Percentiles rank a stretch among this genome's conserved stretches.
These are phyloP conservation scores for Blera fallax DNA, from an alignment of 2,888 invertebrate species.

Conservation along the genomic window DNA sequence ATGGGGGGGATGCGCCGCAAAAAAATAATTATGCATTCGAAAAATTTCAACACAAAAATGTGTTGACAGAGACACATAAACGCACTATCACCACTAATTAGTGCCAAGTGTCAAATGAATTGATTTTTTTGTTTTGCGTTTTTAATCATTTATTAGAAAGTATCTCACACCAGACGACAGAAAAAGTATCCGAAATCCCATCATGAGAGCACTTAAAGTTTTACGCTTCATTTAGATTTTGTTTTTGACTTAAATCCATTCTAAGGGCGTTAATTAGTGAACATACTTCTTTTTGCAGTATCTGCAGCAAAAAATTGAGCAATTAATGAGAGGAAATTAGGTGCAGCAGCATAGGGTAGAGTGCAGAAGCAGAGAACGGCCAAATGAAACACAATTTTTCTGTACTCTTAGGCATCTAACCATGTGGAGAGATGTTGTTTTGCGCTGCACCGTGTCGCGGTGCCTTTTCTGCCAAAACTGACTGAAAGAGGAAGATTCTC, in stretches of 20 bases:
- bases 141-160: neutral
- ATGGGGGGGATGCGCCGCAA: too few species aligned
- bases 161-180: slow-evolving; percentile 1
- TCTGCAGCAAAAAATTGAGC: slow-evolving; percentile 21
- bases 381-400: slow-evolving; percentile 38
- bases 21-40: slow-evolving; percentile 40
- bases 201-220: slow-evolving; percentile 17
- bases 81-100: slow-evolving; percentile 56
- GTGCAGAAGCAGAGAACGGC: neutral
- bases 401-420: slow-evolving; percentile 59
- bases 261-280: slow-evolving; percentile 56
- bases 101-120: slow-evolving; percentile 48
- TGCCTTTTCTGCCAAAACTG: neutral
- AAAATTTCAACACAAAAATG: slow-evolving; percentile 14
- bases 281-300: slow-evolving; percentile 18
- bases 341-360: neutral
- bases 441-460: neutral
- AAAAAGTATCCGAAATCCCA: neutral
- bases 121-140: slow-evolving; percentile 9
- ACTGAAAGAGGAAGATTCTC: neutral
- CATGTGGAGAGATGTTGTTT: slow-evolving; percentile 42
- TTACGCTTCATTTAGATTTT: slow-evolving; percentile 45
- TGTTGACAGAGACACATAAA: slow-evolving; percentile 25
- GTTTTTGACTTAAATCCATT: slow-evolving; percentile 7
- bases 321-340: slow-evolving; percentile 61